Evolutionary conservation across 2,797 vertebrate species (phyloP), one percentile per base, ranked within the genome.

Genomic region (Chaetophractus vellerosus): DNA sequence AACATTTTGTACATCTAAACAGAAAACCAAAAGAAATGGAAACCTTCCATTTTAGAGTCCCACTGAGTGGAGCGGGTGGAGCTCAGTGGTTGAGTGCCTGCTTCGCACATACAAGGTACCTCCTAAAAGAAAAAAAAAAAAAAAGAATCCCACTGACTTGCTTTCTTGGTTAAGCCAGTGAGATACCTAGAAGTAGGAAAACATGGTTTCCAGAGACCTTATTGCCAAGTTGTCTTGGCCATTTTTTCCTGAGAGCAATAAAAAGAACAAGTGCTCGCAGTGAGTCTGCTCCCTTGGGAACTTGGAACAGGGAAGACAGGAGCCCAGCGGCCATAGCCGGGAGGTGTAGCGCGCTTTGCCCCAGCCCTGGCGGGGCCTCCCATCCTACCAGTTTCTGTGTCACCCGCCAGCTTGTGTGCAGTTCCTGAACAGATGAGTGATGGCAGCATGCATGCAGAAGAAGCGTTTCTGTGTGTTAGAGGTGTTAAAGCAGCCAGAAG

Each of bases 11-110:
- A 23, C 9, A 83, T 82, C 21, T 18, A 55, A 68, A 16, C 74
- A 31, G 23, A 78, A 88, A 88, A 64, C 18, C 68, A 84, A 88
- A 83, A 92, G 71, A 83, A 61, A 91, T 72, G 64, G 59, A 66
- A 74, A 55, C 38, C 55, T 91, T 83, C 45, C 21, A 66, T 66
- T 55, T 61, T 74, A 57, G 63, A 63, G 5, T 36, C 45, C 63
- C 28, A 26, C 8, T 75, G 59, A 41, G 10, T 45, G 10, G 45
- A 45, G 10, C 8, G 1, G 45, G 10, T 45, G 45, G 7, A 45
- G 45, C 45, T 45, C 45, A 45, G 45, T 45, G 45, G 45, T 45
- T 38, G 45, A 45, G 45, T 45, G 45, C 10, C 45, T 45, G 10
- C 45, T 45, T 45, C 45, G 10, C 45, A 45, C 10, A 9, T 45